phyloP scores from a whole-genome alignment of 2,113 vertebrate genomes.

The Procavia capensis region DNA sequence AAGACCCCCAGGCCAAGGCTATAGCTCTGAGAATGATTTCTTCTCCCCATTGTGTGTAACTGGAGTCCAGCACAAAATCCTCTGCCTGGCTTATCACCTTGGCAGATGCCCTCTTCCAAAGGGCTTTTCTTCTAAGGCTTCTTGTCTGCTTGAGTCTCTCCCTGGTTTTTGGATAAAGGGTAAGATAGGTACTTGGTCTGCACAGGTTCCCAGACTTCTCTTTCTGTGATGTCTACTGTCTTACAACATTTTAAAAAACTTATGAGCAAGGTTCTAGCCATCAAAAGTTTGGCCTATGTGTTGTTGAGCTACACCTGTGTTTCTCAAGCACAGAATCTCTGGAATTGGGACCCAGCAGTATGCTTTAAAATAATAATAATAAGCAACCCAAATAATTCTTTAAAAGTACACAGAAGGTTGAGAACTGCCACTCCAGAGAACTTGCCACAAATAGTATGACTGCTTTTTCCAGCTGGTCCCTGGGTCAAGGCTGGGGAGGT shows the following conservation, averaged over 20 bases:
- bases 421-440: not conserved
- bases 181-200: not conserved
- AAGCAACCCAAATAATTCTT: not conserved
- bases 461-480: not conserved
- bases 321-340: not conserved
- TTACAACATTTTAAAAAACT: not conserved
- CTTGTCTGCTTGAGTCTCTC: not conserved
- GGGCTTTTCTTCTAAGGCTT: not conserved
- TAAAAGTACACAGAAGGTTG: not conserved
- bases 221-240: not conserved
- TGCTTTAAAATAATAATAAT: too few relatives aligned
- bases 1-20: not conserved
- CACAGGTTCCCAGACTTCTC: not conserved
- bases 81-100: not conserved
- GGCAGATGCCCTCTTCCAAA: not conserved
- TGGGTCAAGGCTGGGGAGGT: not conserved
- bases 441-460: not conserved
- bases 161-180: not conserved
- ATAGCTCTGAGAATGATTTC: not conserved
- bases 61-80: not conserved
- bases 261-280: not conserved
- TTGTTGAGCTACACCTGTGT: not conserved
- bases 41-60: not conserved
- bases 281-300: not conserved
- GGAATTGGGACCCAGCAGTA: not conserved